Evolutionary conservation across 2,113 vertebrate genomes (phyloP).

Genomic region (Sorex araneus): DNA sequence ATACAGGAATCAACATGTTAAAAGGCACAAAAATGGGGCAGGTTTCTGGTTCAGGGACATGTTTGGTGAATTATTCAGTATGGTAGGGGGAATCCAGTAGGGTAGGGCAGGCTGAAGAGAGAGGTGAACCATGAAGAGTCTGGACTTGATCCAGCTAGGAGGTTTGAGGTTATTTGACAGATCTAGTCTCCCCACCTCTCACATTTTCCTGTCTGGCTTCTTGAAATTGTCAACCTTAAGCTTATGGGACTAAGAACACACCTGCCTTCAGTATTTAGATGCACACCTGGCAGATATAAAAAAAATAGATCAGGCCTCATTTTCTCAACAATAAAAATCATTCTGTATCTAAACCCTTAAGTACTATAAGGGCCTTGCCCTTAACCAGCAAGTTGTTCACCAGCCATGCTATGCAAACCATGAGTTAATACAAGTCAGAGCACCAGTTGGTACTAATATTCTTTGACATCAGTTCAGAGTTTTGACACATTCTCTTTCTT

Average conservation of each 20-base stretch:
- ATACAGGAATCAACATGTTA: not conserved
- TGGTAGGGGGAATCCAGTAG: not conserved
- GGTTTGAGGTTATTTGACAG: not conserved
- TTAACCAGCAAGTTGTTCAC: not conserved
- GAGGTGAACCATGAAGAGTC: not conserved
- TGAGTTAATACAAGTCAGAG: not conserved
- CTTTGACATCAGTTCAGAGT: slow-evolving; percentile 23
- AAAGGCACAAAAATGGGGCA: not conserved
- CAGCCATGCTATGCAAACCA: not conserved
- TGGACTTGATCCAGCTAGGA: not conserved
- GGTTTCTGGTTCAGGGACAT: not conserved
- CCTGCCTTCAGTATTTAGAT: not conserved
- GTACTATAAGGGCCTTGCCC: not conserved
- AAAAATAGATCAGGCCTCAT: not conserved
- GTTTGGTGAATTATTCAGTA: not conserved
- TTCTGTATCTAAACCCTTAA: not conserved
- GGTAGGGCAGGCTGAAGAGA: not conserved
- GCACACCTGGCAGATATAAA: not conserved
- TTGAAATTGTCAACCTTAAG: not conserved
- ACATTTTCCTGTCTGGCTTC: slow-evolving; percentile 12
- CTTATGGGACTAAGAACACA: not conserved
- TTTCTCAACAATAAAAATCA: slow-evolving; percentile 30
- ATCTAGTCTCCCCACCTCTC: not conserved
- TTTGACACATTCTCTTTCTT: not conserved
- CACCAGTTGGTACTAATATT: not conserved